phyloP scores from a whole-genome alignment of 2,797 vertebrate species.

The Macropodus opercularis region DNA sequence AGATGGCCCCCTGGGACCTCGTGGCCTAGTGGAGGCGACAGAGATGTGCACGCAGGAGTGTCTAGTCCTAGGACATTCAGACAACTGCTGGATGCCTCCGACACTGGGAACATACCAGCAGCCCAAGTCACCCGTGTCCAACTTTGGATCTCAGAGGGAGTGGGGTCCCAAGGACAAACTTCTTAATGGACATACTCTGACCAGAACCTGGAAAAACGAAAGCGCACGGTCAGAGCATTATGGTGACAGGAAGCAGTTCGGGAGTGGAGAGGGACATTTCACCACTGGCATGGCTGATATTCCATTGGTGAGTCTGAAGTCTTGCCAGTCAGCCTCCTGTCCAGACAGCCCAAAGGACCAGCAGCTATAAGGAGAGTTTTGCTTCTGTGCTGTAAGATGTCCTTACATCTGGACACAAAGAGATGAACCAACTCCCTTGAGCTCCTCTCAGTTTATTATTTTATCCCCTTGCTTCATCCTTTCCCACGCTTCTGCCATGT shows the following conservation, averaged over 20 bases:
- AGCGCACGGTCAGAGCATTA: conserved; percentile 93
- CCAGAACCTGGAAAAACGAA: conserved; percentile 94
- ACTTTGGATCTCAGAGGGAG: conserved; percentile 93
- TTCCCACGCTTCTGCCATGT: conserved; percentile 86
- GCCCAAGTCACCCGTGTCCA: conserved; percentile 93
- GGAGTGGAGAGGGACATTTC: conserved; percentile 92
- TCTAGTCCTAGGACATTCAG: conserved; percentile 95
- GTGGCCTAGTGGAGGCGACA: conserved; percentile 97
- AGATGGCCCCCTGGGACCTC: conserved; percentile 95
- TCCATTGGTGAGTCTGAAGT: conserved; percentile 96
- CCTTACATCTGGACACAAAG: conserved; percentile 47
- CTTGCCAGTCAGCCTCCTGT: conserved; percentile 91
- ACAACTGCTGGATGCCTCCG: conserved; percentile 99
- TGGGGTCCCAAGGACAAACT: conserved; percentile 97
- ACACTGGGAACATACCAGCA: conserved; percentile 91
- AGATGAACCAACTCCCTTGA: conserved; percentile 42
- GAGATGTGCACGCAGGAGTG: conserved; percentile 99
- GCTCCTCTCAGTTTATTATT: conserved; percentile 47
- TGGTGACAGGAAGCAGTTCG: conserved; percentile 94
- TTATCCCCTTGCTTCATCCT: conserved; percentile 41
- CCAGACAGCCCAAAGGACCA: conserved; percentile 96
- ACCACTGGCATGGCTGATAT: conserved; percentile 93
- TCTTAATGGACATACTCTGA: conserved; percentile 97
- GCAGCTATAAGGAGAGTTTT: conserved; percentile 91
- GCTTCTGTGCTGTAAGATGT: conserved; percentile 56